Evolutionary conservation across 1,140 invertebrate genomes (phyloP).

Genomic region (Glossosoma conforme): DNA sequence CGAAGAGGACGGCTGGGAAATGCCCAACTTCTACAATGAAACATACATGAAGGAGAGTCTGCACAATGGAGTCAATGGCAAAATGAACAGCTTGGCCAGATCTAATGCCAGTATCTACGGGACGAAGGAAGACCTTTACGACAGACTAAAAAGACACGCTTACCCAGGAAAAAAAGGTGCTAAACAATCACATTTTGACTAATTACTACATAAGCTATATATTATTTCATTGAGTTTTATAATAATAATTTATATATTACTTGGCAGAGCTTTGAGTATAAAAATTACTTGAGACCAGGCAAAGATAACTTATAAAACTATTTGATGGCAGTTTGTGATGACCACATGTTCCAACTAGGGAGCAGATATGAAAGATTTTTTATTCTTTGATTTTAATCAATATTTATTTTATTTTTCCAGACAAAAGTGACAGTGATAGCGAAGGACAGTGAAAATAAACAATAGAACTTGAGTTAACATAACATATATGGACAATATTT

Average conservation of each 20-base stretch:
- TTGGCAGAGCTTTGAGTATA: neutral
- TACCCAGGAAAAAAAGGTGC: constrained; percentile 94
- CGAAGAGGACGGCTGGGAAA: constrained; percentile 94
- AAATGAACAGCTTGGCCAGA: constrained; percentile 85
- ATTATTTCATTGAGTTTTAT: too few relatives aligned
- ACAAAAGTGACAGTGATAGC: constrained; percentile 89
- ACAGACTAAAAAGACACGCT: constrained; percentile 90
- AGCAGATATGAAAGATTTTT: too few relatives aligned
- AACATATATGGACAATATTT: neutral
- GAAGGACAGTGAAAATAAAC: constrained; percentile 64
- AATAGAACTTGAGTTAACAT: constrained; percentile 1
- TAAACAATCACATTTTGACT: neutral
- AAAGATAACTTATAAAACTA: too few relatives aligned
- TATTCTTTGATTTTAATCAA: neutral
- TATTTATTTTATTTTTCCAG: constrained; percentile 55
- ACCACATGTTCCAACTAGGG: too few relatives aligned
- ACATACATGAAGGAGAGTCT: constrained; percentile 93
- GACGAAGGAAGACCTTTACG: constrained; percentile 93
- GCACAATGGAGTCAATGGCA: constrained; percentile 68
- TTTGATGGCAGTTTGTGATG: too few relatives aligned
- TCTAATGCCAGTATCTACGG: constrained; percentile 92
- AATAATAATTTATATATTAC: neutral
- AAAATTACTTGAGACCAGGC: too few relatives aligned
- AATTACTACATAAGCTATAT: too few relatives aligned
- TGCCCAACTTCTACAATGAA: constrained; percentile 97